Percentiles rank a stretch among this genome's conserved stretches.
These are phyloP conservation scores for Tokudaia muenninki DNA, from an alignment of 2,797 vertebrate genomes.

Conservation along the genomic window DNA sequence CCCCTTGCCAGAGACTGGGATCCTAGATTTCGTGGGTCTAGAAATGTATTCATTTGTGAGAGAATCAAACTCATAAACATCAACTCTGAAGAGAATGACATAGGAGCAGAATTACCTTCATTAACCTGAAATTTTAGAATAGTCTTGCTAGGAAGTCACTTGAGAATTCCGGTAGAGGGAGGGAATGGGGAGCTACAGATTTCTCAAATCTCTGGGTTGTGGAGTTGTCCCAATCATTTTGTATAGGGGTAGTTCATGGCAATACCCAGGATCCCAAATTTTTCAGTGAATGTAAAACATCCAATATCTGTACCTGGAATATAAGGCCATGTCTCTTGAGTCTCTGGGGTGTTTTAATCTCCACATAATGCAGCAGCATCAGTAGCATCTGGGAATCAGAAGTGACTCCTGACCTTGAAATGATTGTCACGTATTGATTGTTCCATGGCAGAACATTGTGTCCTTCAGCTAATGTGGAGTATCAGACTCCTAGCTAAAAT, in stretches of 20 bases:
- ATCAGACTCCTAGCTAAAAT: neutral
- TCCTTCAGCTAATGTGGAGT: neutral
- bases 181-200: neutral
- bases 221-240: neutral
- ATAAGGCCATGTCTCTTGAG: neutral
- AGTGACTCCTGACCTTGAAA: neutral
- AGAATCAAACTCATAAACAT: neutral
- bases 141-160: neutral
- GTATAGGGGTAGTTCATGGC: neutral
- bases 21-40: neutral
- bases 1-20: neutral
- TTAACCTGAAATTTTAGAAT: neutral
- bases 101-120: neutral
- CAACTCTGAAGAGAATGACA: neutral
- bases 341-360: neutral
- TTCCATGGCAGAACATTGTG: neutral
- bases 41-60: slow-evolving; percentile 11
- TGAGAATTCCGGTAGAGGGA: neutral
- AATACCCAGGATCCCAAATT: neutral
- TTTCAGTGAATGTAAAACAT: neutral
- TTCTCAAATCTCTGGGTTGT: neutral
- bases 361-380: neutral
- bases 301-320: neutral
- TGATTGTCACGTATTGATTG: neutral
- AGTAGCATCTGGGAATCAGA: neutral